A percentile compares a stretch with the other conserved stretches of the same genome.
Conservation (phyloP, 2,113 vertebrate species). For the Microcebus jonahi region DNA sequence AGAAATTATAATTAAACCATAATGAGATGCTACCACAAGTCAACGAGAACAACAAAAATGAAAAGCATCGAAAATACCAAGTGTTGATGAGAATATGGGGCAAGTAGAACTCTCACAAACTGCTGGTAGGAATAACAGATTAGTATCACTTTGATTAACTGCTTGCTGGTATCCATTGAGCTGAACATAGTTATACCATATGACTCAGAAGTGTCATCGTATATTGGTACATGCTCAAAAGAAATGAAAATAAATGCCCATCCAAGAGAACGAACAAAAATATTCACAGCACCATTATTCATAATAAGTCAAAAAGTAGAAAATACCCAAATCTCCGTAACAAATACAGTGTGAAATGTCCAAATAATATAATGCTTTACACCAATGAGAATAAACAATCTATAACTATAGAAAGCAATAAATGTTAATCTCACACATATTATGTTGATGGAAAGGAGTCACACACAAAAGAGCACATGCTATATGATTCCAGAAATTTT, state of each 20-base stretch:
- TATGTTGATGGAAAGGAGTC: neutral
- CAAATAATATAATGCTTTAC: neutral
- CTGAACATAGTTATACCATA: neutral
- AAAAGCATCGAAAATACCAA: neutral
- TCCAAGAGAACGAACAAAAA: neutral
- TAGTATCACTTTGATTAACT: neutral
- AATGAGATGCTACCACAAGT: neutral
- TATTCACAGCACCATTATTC: neutral
- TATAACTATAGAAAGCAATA: neutral
- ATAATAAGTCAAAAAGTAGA: neutral
- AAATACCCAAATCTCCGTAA: neutral
- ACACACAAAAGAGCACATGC: neutral
- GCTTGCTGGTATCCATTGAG: neutral
- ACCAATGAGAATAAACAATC: neutral
- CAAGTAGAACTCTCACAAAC: neutral
- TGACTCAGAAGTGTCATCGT: neutral
- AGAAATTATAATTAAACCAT: neutral
- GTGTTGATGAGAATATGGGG: neutral
- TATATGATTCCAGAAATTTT: neutral
- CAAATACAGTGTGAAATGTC: neutral
- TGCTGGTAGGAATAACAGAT: neutral
- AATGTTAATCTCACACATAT: neutral
- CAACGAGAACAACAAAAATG: neutral
- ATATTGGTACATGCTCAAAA: neutral
- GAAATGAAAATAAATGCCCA: neutral